Conservation (phyloP, 2,113 vertebrate species). For the Geococcyx californianus region DNA sequence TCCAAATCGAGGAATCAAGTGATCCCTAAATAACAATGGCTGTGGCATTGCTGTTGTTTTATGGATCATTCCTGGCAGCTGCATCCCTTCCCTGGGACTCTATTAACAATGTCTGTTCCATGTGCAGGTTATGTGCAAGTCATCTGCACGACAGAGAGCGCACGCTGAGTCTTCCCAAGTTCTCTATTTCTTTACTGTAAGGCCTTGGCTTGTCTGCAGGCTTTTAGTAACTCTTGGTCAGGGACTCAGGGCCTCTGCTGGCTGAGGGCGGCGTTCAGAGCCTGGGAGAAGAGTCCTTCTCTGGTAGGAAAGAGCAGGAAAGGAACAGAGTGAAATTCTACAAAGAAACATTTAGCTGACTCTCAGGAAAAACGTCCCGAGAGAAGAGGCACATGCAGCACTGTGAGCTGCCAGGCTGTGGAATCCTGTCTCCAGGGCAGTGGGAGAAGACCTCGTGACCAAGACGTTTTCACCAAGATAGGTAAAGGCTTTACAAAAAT, state of each 20-base stretch:
- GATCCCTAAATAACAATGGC: not conserved
- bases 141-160: rapidly evolving
- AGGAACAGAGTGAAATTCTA: not conserved
- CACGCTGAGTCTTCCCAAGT: not conserved
- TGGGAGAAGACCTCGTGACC: not conserved
- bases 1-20: not conserved
- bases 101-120: rapidly evolving
- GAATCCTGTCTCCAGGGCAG: not conserved
- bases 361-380: not conserved
- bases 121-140: rapidly evolving
- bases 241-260: not conserved
- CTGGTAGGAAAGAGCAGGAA: not conserved
- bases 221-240: not conserved
- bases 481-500: not conserved
- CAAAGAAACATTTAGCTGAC: not conserved
- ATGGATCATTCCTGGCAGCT: not conserved
- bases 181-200: not conserved
- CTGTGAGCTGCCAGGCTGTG: not conserved
- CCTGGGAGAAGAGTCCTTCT: not conserved
- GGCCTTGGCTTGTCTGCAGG: not conserved
- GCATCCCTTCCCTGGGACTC: not conserved
- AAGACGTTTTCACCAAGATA: not conserved
- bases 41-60: not conserved
- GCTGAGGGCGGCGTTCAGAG: not conserved
- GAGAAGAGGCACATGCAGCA: rapidly evolving